These are phyloP conservation scores for Dyspetes luteomarginatus DNA, from an alignment of 2,888 invertebrate genomes.

Conservation along the genomic window DNA sequence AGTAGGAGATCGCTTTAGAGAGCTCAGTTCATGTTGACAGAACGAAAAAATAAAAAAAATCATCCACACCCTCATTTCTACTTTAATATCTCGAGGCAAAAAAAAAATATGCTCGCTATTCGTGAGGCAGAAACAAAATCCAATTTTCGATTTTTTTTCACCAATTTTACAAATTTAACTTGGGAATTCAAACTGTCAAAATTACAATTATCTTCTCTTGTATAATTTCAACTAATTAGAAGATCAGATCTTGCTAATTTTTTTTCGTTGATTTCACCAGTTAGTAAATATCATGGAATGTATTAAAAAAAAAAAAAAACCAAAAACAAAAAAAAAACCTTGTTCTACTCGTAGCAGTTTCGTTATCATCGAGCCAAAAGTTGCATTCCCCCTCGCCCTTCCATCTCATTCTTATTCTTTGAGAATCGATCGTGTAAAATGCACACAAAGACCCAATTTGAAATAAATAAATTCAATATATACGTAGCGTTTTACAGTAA, in stretches of 20 bases:
- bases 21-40: constrained; percentile 3
- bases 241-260: neutral
- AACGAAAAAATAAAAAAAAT: neutral
- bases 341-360: too few relatives aligned
- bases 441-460: neutral
- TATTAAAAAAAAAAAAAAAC: constrained; percentile 28
- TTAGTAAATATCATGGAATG: constrained; percentile 47
- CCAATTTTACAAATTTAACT: constrained; percentile 6
- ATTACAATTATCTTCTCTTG: neutral
- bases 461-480: neutral
- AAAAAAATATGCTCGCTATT: neutral
- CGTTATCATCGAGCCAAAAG: too few relatives aligned
- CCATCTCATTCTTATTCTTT: constrained; percentile 13
- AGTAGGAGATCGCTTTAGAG: constrained; percentile 15
- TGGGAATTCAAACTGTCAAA: too few relatives aligned
- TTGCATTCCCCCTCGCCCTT: too few relatives aligned
- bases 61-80: neutral
- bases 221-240: constrained; percentile 4
- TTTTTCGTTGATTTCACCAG: neutral
- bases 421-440: neutral
- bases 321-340: too few relatives aligned
- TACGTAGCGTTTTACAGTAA: too few relatives aligned
- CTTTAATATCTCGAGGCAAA: neutral
- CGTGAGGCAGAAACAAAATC: neutral
- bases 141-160: neutral